A percentile compares a stretch with the other conserved stretches of the same genome.
phyloP scores from a whole-genome alignment of 2,113 vertebrate species.

The Chiloscyllium plagiosum region DNA sequence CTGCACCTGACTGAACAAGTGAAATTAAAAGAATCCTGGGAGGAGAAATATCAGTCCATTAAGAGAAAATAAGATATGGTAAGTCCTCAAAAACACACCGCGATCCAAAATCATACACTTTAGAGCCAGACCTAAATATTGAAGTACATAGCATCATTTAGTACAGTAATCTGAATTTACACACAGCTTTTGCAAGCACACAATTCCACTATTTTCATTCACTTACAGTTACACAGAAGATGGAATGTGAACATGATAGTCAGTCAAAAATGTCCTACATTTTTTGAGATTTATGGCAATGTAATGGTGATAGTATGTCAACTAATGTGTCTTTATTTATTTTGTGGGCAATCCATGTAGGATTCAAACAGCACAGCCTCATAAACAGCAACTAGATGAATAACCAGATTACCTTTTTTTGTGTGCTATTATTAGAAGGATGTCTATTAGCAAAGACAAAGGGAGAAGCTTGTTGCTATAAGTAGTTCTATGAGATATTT shows the following conservation, averaged over 20 bases:
- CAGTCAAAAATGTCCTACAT: not conserved
- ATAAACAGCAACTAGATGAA: not conserved
- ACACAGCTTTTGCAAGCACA: not conserved
- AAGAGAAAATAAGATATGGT: not conserved
- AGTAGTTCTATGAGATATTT: not conserved
- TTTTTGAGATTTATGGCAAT: not conserved
- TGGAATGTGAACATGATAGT: not conserved
- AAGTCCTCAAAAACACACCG: not conserved
- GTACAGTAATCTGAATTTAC: not conserved
- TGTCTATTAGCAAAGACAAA: not conserved
- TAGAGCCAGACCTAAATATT: not conserved
- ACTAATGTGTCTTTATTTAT: not conserved
- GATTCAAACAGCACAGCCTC: not conserved
- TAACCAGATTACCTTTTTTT: not conserved
- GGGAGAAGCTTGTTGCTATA: not conserved
- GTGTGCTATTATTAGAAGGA: not conserved
- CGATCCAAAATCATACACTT: not conserved
- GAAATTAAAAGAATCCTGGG: not conserved
- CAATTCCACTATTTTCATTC: not conserved
- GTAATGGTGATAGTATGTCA: not conserved
- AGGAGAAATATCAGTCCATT: not conserved
- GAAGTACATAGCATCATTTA: not conserved
- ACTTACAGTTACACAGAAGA: not conserved
- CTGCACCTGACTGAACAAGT: not conserved
- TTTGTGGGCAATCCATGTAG: not conserved